Evolutionary conservation across 2,113 vertebrate species (phyloP), one percentile per base, ranked within the genome.

Genomic region (Poeciliopsis retropinna): DNA sequence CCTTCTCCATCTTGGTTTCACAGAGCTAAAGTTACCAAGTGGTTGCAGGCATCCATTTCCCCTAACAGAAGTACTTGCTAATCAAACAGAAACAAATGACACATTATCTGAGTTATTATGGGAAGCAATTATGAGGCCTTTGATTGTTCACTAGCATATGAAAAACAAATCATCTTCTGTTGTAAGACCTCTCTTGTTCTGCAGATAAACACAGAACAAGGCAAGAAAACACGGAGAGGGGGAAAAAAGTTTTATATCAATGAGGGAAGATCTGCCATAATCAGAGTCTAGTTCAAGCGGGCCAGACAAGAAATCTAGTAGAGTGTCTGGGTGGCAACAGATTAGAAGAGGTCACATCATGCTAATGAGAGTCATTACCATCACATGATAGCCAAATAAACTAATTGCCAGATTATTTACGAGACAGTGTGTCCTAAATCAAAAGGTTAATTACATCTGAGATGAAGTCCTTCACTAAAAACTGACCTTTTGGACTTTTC

Each of bases 391-490:
- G 70, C 85, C 87, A 93, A 91, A 93, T 73, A 81, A 93, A 88
- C 94, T 96, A 96, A 95, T 94, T 94, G 88, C 76, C 44, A 13
- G 78, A 30, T 57, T 94, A 95, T 94, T 95, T 87, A 91, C 65
- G 74, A 93, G 90, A 83, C 85, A 72, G 71, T 74, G 81, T 64
- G 92, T 92, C 84, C 83, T 88, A 87, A 88, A 89, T 82, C 87
- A 90, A 90, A 94, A 95, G 95, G 95, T 94, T 96, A 95, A 96
- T 95, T 92, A 78, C 82, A 86, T 95, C 89, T 91, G 93, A 91
- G 87, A 89, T 94, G 85, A 87, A 95, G 94, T 91, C 80, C 7
- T 88, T 95, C 85, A 93, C 94, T 95, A 93, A 87, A 94, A 93
- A 93, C 90, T 93, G 94, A 96, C 90, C 88, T 80, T 83, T 79